Evolutionary conservation across 1,140 invertebrate genomes (phyloP), one percentile per base, ranked within the genome.

Genomic region (Drosophila tristis): DNA sequence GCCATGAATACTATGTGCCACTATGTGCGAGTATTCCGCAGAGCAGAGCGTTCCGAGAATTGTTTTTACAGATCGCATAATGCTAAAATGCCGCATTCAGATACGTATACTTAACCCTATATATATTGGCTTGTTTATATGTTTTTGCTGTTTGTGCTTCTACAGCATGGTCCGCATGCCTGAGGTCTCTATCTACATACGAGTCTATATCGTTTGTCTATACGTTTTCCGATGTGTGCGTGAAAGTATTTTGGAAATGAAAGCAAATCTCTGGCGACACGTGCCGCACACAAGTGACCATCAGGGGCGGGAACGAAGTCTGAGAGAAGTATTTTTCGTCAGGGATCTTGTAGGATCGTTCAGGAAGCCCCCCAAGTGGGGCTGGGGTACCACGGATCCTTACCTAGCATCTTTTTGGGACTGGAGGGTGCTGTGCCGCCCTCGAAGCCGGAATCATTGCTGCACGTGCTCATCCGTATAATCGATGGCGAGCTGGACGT

Each of bases 341-440:
- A 20, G 13, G n/a, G 47, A 26, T 49, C 42, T 49, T 4, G 9
- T 44, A 15, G 43, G n/a, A 9, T 42, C 5, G 11, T 29, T 5
- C 16, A 5, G n/a, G 80, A 3, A 11, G 9, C 31, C 31, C 29
- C 31, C 31, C 3, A 35, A 35, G 3, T 4, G 35, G 35, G 35
- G 11, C 11, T 13, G 35, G 35, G 23, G 15, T 9, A n/a, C 11
- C 42, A 2, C 4, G 2, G 44, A 13, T 16, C 35, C 91, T 92
- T 90, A 92, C 91, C 91, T 73, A 92, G 54, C 90, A 92, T 92
- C 87, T 92, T 92, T 58, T 92, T 92, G 68, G 91, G 91, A 78
- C 90, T 92, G 67, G 91, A 85, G 8, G 91, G 91, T 45, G 91
- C 91, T 1, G 91, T 92, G 67, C 91, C 91, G 63, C 91, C 91